Conservation (phyloP, 2,113 vertebrate species). For the Chionodraco myersi region DNA sequence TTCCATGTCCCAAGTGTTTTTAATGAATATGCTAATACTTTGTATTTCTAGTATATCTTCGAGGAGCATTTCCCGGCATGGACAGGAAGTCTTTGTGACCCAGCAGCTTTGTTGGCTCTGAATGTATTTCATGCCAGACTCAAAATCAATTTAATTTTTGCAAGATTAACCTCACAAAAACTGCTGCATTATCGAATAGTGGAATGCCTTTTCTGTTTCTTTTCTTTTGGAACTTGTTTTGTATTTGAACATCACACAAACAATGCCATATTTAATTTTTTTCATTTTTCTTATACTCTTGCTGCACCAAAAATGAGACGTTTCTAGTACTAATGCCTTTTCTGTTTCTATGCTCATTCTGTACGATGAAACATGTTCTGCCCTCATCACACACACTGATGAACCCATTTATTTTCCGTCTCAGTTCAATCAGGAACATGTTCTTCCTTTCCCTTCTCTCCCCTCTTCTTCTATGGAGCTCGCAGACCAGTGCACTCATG, state of each 20-base stretch:
- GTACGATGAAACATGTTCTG: not conserved
- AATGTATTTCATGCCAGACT: not conserved
- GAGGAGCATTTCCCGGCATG: not conserved
- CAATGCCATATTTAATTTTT: no score
- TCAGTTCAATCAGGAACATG: not conserved
- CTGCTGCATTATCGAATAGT: not conserved
- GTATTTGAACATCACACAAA: no score
- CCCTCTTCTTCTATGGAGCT: slow-evolving; percentile 1
- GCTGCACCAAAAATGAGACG: no score
- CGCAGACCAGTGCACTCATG: slow-evolving; percentile 17
- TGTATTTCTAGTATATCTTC: not conserved
- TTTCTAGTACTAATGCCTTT: not conserved
- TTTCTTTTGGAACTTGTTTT: no score
- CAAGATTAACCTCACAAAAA: not conserved
- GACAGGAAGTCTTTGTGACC: not conserved
- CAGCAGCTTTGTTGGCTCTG: not conserved
- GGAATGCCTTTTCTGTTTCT: not conserved
- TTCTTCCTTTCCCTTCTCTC: not conserved
- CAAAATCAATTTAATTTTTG: not conserved
- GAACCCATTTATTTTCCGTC: not conserved
- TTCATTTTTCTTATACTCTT: no score
- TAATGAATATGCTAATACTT: not conserved
- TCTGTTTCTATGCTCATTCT: not conserved
- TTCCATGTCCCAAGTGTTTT: not conserved
- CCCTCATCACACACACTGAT: slow-evolving; percentile 1